Evolutionary conservation across 1,140 invertebrate genomes (phyloP), one percentile per base, ranked within the genome.

Genomic region (Papilio glaucus): DNA sequence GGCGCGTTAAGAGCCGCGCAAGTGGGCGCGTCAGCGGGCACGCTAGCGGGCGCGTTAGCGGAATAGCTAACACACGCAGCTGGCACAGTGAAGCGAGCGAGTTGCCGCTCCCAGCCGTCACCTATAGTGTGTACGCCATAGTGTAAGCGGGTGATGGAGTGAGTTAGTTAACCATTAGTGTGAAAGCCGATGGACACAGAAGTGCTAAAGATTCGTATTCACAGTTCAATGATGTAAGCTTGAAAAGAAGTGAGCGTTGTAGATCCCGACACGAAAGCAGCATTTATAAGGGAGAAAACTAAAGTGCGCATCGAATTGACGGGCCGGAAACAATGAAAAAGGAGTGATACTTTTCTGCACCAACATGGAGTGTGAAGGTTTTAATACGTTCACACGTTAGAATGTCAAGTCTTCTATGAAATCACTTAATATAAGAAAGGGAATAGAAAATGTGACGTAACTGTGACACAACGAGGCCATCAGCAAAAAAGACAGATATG

Each of bases 101-200:
- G 42, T 49, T 49, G 42, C n/a, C 6, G 42, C 15, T 49, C 42
- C 6, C 39, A 41, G 15, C 15, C 42, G 9, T 3, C 18, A 15
- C 18, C n/a, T n/a, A n/a, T n/a, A n/a, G 18, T 18, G 42, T 49
- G 42, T 7, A 18, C 15, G 42, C 13, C 39, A 8, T 24, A 53
- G 49, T 42, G 62, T 68, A 33, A 21, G 73, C 72, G 72, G 57
- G 61, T 63, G 63, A 67, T 69, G 29, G 2, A n/a, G n/a, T 33
- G 29, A 33, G 29, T 33, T 33, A 33, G 29, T 33, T n/a, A n/a
- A n/a, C n/a, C n/a, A n/a, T n/a, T n/a, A n/a, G n/a, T n/a, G n/a
- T n/a, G n/a, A 33, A 33, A 33, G 65, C 60, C 63, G 53, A 63
- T 38, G 72, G 62, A 49, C 61, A 24, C 49, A 13, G 1, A 7